phyloP scores from a whole-genome alignment of 2,888 invertebrate species.

The Brachylomia viminalis region DNA sequence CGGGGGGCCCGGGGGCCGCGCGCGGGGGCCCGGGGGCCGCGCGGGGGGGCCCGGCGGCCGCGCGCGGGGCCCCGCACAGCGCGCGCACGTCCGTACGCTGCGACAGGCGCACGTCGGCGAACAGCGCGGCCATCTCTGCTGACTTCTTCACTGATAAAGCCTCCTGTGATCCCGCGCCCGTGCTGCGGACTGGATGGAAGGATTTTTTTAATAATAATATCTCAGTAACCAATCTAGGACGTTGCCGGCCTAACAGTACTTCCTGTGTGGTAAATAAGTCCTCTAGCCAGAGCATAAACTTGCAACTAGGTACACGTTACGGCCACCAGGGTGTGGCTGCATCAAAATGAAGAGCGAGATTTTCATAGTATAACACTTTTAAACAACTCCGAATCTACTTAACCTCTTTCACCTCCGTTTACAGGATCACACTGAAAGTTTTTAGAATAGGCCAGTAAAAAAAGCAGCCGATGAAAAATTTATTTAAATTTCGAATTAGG shows the following conservation, averaged over 20 bases:
- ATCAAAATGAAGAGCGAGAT: background rate
- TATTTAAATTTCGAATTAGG: too few species aligned
- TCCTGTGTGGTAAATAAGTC: too few species aligned
- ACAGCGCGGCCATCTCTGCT: conserved; percentile 96
- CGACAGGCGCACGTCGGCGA: conserved; percentile 93
- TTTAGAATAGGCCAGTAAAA: too few species aligned
- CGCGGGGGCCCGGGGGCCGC: conserved; percentile 61
- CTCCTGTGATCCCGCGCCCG: conserved; percentile 91
- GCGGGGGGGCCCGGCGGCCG: too few species aligned
- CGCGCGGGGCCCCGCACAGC: conserved; percentile 68
- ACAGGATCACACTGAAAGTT: too few species aligned
- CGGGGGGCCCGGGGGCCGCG: background rate
- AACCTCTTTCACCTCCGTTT: background rate
- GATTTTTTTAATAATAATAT: background rate
- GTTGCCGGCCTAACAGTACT: background rate
- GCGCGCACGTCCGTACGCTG: conserved; percentile 92
- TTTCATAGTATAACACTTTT: background rate
- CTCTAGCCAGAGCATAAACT: background rate
- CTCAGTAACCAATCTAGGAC: background rate
- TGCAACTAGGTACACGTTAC: background rate
- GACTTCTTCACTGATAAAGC: conserved; percentile 96
- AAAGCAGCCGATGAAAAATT: too few species aligned
- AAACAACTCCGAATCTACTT: background rate
- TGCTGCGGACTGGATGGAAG: conserved; percentile 81
- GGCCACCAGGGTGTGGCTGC: background rate